phyloP scores from a whole-genome alignment of 2,888 invertebrate genomes.

The Platycnemis pennipes region DNA sequence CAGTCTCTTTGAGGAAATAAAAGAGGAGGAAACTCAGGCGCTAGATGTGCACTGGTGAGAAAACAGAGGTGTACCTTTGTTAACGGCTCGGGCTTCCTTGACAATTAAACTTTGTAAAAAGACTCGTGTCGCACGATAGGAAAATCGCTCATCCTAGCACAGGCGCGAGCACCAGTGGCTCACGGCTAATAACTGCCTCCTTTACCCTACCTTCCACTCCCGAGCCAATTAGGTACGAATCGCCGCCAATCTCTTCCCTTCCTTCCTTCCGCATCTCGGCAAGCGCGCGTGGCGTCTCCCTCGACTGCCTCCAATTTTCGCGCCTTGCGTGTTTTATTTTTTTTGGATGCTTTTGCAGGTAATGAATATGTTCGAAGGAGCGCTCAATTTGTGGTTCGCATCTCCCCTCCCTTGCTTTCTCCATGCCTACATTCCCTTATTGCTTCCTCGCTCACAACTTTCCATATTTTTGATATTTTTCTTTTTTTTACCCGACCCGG shows the following conservation, averaged over 20 bases:
- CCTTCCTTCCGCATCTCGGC: background rate
- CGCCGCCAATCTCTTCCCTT: background rate
- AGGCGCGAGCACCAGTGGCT: too few species aligned
- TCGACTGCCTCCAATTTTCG: background rate
- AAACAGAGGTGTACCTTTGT: too few species aligned
- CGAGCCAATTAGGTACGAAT: background rate
- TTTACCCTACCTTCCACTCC: background rate
- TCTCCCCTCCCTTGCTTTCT: background rate
- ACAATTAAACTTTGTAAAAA: too few species aligned
- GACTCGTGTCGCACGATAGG: background rate
- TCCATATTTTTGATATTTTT: background rate
- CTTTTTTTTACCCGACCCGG: background rate
- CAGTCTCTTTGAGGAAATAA: too few species aligned
- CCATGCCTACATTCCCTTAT: background rate
- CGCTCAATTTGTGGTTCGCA: background rate
- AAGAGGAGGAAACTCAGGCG: too few species aligned
- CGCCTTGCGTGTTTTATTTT: background rate
- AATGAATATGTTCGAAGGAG: background rate
- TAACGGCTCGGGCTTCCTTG: too few species aligned
- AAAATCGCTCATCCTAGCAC: background rate
- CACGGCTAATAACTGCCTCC: background rate
- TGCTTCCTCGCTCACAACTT: background rate
- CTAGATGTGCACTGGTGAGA: too few species aligned
- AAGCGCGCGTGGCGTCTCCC: background rate
- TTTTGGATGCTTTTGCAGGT: background rate